A percentile compares a stretch with the other conserved stretches of the same genome.
These are phyloP conservation scores for Nebria salina DNA, from an alignment of 2,888 invertebrate species.

Conservation along the genomic window DNA sequence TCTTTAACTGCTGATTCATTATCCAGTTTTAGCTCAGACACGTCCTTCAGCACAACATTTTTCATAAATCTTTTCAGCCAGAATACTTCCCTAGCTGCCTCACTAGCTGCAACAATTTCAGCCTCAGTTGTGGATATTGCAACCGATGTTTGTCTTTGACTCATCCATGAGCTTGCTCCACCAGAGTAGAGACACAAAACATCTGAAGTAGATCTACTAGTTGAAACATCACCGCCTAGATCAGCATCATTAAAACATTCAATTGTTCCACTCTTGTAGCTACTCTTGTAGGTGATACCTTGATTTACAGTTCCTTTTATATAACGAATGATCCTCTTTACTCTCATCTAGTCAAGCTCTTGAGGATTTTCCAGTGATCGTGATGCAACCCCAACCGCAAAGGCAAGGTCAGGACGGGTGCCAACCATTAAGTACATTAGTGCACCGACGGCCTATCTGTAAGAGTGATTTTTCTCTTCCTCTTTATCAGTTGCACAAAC, in stretches of 20 bases:
- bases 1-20: constrained; percentile 50
- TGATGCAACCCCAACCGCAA: constrained; percentile 21
- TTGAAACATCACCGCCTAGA: too few species aligned
- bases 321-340: too few species aligned
- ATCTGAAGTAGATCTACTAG: too few species aligned
- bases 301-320: too few species aligned
- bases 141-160: constrained; percentile 30
- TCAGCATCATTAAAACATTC: too few species aligned
- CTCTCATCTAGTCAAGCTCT: too few species aligned
- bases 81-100: constrained; percentile 35
- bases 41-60: constrained; percentile 46
- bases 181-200: too few species aligned
- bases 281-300: too few species aligned
- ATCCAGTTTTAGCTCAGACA: constrained; percentile 53
- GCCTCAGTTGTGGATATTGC: constrained; percentile 40
- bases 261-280: too few species aligned
- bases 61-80: constrained; percentile 53
- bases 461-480: too few species aligned
- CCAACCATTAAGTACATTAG: constrained; percentile 27
- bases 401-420: constrained; percentile 26
- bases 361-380: not conserved
- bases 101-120: constrained; percentile 38
- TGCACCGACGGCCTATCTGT: constrained; percentile 24
- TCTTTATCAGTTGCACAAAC: too few species aligned
- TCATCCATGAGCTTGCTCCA: constrained; percentile 32